A percentile compares a stretch with the other conserved stretches of the same genome.
Conservation (phyloP, 2,888 invertebrate genomes). For the Chymomyza procnemis region DNA sequence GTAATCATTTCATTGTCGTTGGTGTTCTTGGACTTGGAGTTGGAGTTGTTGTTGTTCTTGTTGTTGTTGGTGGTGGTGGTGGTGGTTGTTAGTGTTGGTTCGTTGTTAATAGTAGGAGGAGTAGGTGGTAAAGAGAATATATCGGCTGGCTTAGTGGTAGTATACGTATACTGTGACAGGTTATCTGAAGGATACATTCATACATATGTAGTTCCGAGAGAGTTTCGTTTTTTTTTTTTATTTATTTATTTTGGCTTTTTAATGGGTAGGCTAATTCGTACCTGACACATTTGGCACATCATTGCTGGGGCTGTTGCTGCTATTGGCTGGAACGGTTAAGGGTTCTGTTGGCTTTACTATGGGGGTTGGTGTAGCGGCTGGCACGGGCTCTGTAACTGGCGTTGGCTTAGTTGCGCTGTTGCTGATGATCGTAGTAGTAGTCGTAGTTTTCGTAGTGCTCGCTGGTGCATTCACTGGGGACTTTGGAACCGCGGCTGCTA, state of each 20-base stretch:
- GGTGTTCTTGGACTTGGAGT: slow-evolving; percentile 22
- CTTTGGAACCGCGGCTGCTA: slow-evolving; percentile 30
- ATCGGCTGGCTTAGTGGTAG: slow-evolving; percentile 72
- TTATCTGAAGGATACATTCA: slow-evolving; percentile 78
- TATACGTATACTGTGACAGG: slow-evolving; percentile 74
- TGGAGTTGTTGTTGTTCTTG: slow-evolving; percentile 21
- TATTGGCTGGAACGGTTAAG: slow-evolving; percentile 16
- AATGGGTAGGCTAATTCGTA: slow-evolving; percentile 69
- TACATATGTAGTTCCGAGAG: slow-evolving; percentile 66
- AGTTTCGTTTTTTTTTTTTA: slow-evolving; percentile 15
- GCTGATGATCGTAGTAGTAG: slow-evolving; percentile 34
- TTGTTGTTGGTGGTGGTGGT: slow-evolving; percentile 24
- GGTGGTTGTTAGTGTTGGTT: slow-evolving; percentile 55
- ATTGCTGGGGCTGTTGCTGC: slow-evolving; percentile 23
- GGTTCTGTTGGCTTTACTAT: background rate
- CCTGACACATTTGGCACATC: slow-evolving; percentile 71
- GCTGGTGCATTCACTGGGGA: slow-evolving; percentile 15
- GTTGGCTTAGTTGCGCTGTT: slow-evolving; percentile 9
- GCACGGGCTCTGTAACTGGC: slow-evolving; percentile 9
- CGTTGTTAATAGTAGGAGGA: slow-evolving; percentile 70
- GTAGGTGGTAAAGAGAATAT: slow-evolving; percentile 72
- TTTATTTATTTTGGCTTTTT: slow-evolving; percentile 14
- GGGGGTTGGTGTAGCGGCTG: slow-evolving; percentile 11
- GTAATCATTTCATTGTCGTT: slow-evolving; percentile 49
- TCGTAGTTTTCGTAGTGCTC: slow-evolving; percentile 42